Conservation (phyloP, 2,113 vertebrate species). For the Trinectes maculatus region DNA sequence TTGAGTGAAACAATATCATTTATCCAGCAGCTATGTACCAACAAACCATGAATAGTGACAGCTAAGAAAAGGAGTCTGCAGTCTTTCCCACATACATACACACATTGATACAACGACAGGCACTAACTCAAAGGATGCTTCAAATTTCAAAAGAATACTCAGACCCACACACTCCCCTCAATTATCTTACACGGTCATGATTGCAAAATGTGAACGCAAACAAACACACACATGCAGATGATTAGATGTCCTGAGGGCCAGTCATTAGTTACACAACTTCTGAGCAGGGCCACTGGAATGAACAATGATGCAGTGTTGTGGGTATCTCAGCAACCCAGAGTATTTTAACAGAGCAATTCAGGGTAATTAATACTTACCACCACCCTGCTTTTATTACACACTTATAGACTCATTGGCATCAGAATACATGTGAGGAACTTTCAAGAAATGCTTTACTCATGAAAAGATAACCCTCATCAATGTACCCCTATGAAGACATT, state of each 20-base stretch:
- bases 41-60: not conserved
- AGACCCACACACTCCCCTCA: not conserved
- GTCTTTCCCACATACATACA: not conserved
- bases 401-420: conserved; percentile 35
- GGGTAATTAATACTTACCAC: too few species aligned
- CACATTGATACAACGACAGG: not conserved
- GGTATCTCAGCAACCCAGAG: conserved; percentile 19
- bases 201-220: not conserved
- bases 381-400: conserved; percentile 34
- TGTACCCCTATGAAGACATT: not conserved
- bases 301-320: conserved; percentile 54
- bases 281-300: conserved; percentile 32
- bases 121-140: too few species aligned
- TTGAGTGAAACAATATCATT: not conserved
- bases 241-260: conserved; percentile 46
- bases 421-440: not conserved
- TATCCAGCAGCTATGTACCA: not conserved
- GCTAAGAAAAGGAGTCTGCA: not conserved
- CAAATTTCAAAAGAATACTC: too few species aligned
- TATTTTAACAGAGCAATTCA: conserved; percentile 46
- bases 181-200: conserved; percentile 25
- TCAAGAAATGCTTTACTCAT: not conserved
- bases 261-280: conserved; percentile 51
- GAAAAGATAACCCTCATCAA: not conserved
- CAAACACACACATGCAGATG: conserved; percentile 15